These are phyloP conservation scores for Drosophila setifemur DNA, from an alignment of 1,140 invertebrate genomes.

Conservation along the genomic window DNA sequence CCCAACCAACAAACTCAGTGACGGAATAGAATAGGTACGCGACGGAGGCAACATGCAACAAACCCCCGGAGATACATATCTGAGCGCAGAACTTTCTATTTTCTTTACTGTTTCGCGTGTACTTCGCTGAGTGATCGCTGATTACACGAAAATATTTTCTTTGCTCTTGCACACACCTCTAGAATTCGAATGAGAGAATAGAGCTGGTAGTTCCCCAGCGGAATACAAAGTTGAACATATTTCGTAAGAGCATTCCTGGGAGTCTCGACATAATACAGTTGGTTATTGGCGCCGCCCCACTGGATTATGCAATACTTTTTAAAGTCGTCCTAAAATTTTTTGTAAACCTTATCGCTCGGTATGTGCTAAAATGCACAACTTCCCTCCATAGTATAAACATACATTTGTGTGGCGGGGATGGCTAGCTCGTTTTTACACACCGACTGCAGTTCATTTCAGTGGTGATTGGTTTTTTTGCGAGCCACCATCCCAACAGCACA, in stretches of 20 bases:
- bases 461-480: constrained; percentile 22
- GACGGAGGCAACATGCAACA: neutral
- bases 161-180: neutral
- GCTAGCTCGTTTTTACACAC: constrained; percentile 19
- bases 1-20: too few species aligned
- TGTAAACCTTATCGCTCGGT: constrained; percentile 44
- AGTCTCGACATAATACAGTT: constrained; percentile 6
- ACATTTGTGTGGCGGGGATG: constrained; percentile 38
- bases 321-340: constrained; percentile 37
- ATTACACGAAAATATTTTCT: neutral
- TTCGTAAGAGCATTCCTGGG: constrained; percentile 16
- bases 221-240: constrained; percentile 18
- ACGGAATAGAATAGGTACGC: neutral
- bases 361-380: constrained; percentile 71
- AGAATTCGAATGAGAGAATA: neutral
- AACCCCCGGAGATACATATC: neutral
- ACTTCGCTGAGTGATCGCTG: constrained; percentile 28
- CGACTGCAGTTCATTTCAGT: constrained; percentile 14
- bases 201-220: too few species aligned
- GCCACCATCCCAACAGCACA: constrained; percentile 18
- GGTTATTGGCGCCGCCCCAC: neutral
- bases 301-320: constrained; percentile 11
- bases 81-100: constrained; percentile 75
- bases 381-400: constrained; percentile 15
- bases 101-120: constrained; percentile 69